phyloP scores from a whole-genome alignment of 2,113 vertebrate species.

The Ceyx margarethae region DNA sequence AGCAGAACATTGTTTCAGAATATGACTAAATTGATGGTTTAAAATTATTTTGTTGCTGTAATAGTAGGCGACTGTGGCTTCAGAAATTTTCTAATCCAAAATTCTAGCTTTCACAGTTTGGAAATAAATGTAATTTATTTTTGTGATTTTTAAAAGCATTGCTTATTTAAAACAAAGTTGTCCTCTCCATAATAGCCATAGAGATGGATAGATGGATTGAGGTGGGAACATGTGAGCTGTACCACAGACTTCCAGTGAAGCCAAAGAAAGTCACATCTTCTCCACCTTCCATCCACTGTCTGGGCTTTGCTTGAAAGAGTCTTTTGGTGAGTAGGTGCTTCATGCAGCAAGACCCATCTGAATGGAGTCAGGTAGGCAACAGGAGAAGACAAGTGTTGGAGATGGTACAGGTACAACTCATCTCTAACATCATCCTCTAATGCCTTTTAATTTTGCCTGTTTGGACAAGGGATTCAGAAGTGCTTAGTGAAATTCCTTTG shows the following conservation, averaged over 20 bases:
- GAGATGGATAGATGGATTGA: background rate
- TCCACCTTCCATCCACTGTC: accelerated
- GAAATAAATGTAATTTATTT: background rate
- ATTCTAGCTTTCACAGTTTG: background rate
- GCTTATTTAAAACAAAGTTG: background rate
- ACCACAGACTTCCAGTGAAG: background rate
- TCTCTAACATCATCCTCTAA: accelerated
- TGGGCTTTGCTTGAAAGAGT: background rate
- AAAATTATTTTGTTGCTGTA: background rate
- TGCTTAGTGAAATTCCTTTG: background rate
- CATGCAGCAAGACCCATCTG: background rate
- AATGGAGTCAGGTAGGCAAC: background rate
- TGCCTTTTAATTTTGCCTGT: background rate
- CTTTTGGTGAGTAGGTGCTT: background rate
- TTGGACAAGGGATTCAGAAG: background rate
- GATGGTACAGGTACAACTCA: background rate
- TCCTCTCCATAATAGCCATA: background rate
- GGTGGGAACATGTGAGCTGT: background rate
- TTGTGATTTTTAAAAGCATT: background rate
- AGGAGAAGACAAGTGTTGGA: accelerated
- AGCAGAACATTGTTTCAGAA: background rate
- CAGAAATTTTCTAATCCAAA: background rate
- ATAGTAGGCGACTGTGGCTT: background rate
- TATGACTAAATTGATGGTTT: background rate
- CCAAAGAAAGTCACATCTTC: background rate